Base-by-base conservation (phyloP, 2,113 vertebrate genomes). In the Asarcornis scutulata region DNA sequence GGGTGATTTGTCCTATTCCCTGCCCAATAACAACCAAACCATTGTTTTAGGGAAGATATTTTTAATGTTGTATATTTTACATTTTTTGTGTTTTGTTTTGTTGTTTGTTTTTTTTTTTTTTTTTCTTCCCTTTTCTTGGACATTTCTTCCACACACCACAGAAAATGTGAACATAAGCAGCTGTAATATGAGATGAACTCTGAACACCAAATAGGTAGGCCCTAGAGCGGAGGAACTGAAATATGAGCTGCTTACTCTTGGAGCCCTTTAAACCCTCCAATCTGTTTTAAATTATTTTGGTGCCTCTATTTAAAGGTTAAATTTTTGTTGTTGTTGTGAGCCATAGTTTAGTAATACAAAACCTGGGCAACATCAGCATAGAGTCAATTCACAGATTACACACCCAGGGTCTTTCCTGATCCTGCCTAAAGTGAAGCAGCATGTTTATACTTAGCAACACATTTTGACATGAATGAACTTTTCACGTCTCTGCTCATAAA, bases 261-360 rank as follows among this genome's bases (percentile, higher is more conserved):
- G 79, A 97, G 95, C 80, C 97, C 96, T 97, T 95, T 92, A 97
- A 97, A 97, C 96, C 74, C 84, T 97, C 87, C 96, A 98, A 97
- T 97, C 94, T 97, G 89, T 97, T 97, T 98, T 95, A 98, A 97
- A 97, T 98, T 97, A 98, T 96, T 97, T 96, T 96, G 95, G 95
- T 97, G 87, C 92, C 85, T 89, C 95, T 97, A 97, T 91, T 97
- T 98, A 95, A 97, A 97, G 96, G 95, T 97, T 97, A 97, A 88
- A 93, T 85, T 96, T 97, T 91, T 97, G 91, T 96, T 97, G 88
- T 97, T 97, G 96, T 97, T 98, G 80, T 92, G 94, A 95, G 75
- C 85, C 79, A 88, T 79, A 86, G 76, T 93, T 87, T 91, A 77
- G 94, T 91, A 97, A 94, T 95, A 95, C 85, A 88, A 87, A 92